Evolutionary conservation across 2,888 invertebrate species (phyloP).

Genomic region (Lasioglossum morio): DNA sequence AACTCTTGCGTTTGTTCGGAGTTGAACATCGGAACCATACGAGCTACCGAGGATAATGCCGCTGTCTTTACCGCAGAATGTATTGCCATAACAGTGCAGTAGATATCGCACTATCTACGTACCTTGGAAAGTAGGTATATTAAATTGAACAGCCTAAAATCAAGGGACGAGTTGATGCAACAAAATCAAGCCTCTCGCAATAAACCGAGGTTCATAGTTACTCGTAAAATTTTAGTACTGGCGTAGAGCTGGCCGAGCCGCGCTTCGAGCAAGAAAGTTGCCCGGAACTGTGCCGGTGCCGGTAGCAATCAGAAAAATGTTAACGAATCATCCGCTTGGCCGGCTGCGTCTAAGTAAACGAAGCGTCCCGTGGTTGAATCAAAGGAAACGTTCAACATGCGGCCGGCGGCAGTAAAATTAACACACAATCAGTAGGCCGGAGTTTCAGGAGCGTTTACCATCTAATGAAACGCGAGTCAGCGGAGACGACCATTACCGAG

Average conservation of each 20-base stretch:
- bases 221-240: neutral
- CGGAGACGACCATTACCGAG: neutral
- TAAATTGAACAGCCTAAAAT: neutral
- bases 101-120: neutral
- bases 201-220: neutral
- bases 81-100: neutral
- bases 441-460: constrained; percentile 35
- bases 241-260: neutral
- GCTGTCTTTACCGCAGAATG: neutral
- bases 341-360: neutral
- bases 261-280: neutral
- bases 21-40: neutral
- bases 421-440: constrained; percentile 33
- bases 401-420: constrained; percentile 28
- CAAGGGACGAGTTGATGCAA: neutral
- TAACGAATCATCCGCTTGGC: constrained; percentile 6
- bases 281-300: neutral
- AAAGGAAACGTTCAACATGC: neutral
- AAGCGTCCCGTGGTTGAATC: neutral
- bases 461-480: constrained; percentile 61
- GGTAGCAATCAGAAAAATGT: neutral
- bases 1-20: neutral
- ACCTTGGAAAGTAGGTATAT: neutral
- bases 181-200: neutral
- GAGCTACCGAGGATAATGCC: neutral